Evolutionary conservation across 1,140 invertebrate species (phyloP).

Genomic region (Oscheius sp.): DNA sequence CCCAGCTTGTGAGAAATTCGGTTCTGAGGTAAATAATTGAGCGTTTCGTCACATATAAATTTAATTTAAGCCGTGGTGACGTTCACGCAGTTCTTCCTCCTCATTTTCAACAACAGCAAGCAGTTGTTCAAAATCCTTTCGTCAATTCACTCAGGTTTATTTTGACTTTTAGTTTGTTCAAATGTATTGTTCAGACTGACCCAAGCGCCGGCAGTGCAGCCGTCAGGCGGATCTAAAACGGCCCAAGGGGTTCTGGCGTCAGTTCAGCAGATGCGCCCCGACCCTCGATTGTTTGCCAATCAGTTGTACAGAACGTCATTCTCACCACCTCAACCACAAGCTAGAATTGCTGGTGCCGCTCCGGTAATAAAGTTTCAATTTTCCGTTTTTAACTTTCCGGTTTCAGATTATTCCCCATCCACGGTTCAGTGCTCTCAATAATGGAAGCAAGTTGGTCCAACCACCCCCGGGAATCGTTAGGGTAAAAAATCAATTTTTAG

Average conservation of each 20-base stretch:
- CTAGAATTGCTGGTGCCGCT: neutral
- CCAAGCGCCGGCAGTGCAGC: neutral
- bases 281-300: too few species aligned
- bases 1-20: too few species aligned
- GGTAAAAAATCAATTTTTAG: neutral
- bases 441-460: neutral
- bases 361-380: neutral
- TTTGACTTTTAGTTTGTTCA: too few species aligned
- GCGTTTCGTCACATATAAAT: too few species aligned
- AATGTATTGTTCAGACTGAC: neutral
- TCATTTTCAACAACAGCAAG: neutral
- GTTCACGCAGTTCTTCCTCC: too few species aligned
- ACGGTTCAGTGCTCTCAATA: neutral
- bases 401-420: neutral
- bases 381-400: neutral
- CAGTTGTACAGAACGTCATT: neutral
- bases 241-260: neutral
- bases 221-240: neutral
- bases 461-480: neutral
- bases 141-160: neutral
- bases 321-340: too few species aligned
- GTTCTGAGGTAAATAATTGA: too few species aligned
- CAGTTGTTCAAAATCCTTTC: neutral
- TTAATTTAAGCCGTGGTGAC: too few species aligned
- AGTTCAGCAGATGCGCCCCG: neutral